Base-by-base conservation (phyloP, 1,140 invertebrate species). In the Achroia grisella region DNA sequence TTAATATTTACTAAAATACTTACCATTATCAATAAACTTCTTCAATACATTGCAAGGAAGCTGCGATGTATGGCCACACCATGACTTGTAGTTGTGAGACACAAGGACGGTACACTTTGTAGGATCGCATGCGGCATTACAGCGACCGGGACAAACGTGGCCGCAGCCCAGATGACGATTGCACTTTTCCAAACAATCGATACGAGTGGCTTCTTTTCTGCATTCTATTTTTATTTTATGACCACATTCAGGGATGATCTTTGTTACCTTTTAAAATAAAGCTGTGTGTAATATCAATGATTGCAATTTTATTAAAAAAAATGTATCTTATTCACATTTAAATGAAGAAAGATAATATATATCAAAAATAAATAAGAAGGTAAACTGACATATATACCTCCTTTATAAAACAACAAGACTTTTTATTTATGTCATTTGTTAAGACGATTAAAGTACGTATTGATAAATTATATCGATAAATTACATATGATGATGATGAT, bases 11-110 rank as follows among this genome's bases (percentile, higher is more conserved):
- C 42, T 48, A 27, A n/a, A n/a, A n/a, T n/a, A 11, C 10, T 33
- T 40, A 50, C 42, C 44, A 4, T 44, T 23, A 3, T 23, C 4
- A 1, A 35, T 10, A 14, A 11, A 33, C 13, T 54, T 42, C 32
- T 56, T 39, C 15, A 10, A 39, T 15, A 44, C 2, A 34, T 68
- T 62, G 50, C 88, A 89, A 10, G 71, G 72, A 27, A 88, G 62
- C 8, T 52, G 43, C 4, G 87, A 71, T 8, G 41, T 39, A 52
- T 89, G 88, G 2, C 82, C 83, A 59, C 88, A 89, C 4, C 68
- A 58, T 4, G 78, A 59, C 6, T 29, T 8, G 32, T 71, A 56
- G n/a, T 46, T 34, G 14, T 32, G 44, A 2, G 59, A 32, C 0
- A 75, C 50, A 5, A 64, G 36, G 30, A 47, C 52, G 4, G 33